phyloP scores from a whole-genome alignment of 2,888 invertebrate species.

The Caenorhabditis sp. region DNA sequence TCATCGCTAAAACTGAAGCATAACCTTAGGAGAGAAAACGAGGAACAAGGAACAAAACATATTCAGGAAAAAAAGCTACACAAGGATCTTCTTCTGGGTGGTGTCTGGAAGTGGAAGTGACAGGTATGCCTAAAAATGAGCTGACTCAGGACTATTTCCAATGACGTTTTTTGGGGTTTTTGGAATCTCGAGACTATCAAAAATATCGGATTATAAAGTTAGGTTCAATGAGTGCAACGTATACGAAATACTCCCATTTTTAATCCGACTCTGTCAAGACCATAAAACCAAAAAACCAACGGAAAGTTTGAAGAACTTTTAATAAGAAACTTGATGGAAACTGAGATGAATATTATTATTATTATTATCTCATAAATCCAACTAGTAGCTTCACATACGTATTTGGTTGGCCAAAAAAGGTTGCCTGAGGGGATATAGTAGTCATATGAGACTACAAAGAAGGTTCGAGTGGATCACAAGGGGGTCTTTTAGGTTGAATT shows the following conservation, averaged over 20 bases:
- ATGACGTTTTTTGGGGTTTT: constrained; percentile 20
- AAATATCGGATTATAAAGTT: not conserved
- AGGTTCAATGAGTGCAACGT: constrained; percentile 10
- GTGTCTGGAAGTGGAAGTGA: constrained; percentile 20
- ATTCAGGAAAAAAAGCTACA: not conserved
- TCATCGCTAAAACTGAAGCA: constrained; percentile 6
- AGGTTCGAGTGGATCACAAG: constrained; percentile 65
- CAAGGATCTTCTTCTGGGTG: not conserved
- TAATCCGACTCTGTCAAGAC: not conserved
- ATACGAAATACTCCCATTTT: not conserved
- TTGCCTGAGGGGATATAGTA: constrained; percentile 61
- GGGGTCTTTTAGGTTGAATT: constrained; percentile 56
- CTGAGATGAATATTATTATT: constrained; percentile 34
- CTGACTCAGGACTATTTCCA: constrained; percentile 12
- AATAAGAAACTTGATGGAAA: constrained; percentile 32
- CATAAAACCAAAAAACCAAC: constrained; percentile 6
- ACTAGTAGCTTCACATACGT: constrained; percentile 41
- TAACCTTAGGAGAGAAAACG: constrained; percentile 2
- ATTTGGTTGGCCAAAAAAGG: constrained; percentile 48
- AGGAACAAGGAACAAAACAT: constrained; percentile 8
- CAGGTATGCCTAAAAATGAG: not conserved
- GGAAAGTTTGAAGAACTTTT: constrained; percentile 42
- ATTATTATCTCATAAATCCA: constrained; percentile 47
- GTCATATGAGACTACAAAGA: constrained; percentile 67
- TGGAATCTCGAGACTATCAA: not conserved